Evolutionary conservation across 1,140 invertebrate genomes (phyloP), one percentile per base, ranked within the genome.

Genomic region (Monochamus saltuarius): DNA sequence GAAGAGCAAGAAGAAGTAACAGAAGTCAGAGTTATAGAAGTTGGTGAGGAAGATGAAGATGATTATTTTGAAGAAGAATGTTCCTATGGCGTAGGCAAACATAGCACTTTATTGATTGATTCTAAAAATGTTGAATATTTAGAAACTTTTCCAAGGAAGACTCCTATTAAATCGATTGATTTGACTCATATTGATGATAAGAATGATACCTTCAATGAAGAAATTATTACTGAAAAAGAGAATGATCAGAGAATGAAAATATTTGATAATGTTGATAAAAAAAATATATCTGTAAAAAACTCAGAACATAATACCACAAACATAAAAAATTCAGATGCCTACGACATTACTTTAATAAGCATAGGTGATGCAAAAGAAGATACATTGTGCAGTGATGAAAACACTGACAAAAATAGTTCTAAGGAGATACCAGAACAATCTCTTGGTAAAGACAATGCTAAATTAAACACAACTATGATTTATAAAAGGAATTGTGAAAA

Each of bases 11-110:
- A 47, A 52, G 49, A 54, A 43, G 17, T 58, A 51, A 58, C 50
- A 14, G 61, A 62, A 58, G 45, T 62, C 11, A 40, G 49, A 54
- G 61, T 58, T 11, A 42, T 54, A 29, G 61, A 62, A 52, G 11
- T 62, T 16, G 47, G 34, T 42, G 52, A 61, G 17, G 39, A 49
- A 52, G 14, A 52, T 53, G 34, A 42, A 16, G n/a, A 62, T n/a
- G 54, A 62, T 45, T 16, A 54, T 29, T 45, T 39, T n/a, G 39
- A 54, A 49, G 34, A 53, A 10, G 16, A 13, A 17, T 13, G 16
- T 42, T 42, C 16, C n/a, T 17, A 42, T 13, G 7, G 4, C 7
- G 7, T 17, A 7, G 40, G 2, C 40, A 17, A 42, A 42, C 40
- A 42, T 3, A 13, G 4, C 4, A 2, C 16, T 3, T 2, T 42